A percentile compares a stretch with the other conserved stretches of the same genome.
Evolutionary conservation across 30 jellyfish, hydroid and myxozoan species (phyloP).

Genomic region (Sanderia malayensis): DNA sequence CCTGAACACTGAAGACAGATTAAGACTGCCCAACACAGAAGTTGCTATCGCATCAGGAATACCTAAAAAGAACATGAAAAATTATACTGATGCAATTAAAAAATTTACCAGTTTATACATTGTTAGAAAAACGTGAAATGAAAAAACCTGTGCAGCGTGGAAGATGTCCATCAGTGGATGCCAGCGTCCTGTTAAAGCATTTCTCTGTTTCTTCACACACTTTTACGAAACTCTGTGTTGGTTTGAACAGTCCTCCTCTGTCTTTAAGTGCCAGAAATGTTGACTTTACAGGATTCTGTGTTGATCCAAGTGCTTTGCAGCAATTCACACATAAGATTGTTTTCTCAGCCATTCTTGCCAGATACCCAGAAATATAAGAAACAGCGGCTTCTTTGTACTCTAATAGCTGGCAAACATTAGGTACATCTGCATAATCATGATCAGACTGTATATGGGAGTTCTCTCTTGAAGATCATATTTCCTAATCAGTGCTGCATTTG

Average conservation of each 20-base stretch:
- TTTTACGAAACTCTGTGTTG: constrained; percentile 49
- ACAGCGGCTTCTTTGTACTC: constrained; percentile 55
- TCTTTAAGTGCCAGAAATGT: constrained; percentile 36
- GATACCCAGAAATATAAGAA: constrained; percentile 63
- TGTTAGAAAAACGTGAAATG: neutral
- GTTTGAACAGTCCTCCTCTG: constrained; percentile 68
- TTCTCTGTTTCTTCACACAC: constrained; percentile 42
- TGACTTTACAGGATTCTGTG: constrained; percentile 6
- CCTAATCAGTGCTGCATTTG: constrained; percentile 40
- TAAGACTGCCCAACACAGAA: constrained; percentile 27
- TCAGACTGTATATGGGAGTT: constrained; percentile 18
- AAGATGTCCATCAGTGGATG: constrained; percentile 28
- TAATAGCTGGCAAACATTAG: constrained; percentile 25
- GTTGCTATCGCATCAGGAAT: constrained; percentile 32
- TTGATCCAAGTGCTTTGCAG: constrained; percentile 23
- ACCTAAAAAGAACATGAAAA: neutral
- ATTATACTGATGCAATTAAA: neutral
- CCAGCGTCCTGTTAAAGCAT: constrained; percentile 41
- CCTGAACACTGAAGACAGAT: constrained; percentile 14
- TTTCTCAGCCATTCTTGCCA: constrained; percentile 31
- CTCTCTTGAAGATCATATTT: constrained; percentile 42
- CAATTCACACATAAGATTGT: constrained; percentile 2
- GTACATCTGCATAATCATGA: constrained; percentile 52
- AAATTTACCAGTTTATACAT: too few relatives aligned
- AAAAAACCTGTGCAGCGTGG: constrained; percentile 22